A percentile compares a stretch with the other conserved stretches of the same genome.
Conservation (phyloP, 2,888 invertebrate species). For the Sarcophaga carnaria region DNA sequence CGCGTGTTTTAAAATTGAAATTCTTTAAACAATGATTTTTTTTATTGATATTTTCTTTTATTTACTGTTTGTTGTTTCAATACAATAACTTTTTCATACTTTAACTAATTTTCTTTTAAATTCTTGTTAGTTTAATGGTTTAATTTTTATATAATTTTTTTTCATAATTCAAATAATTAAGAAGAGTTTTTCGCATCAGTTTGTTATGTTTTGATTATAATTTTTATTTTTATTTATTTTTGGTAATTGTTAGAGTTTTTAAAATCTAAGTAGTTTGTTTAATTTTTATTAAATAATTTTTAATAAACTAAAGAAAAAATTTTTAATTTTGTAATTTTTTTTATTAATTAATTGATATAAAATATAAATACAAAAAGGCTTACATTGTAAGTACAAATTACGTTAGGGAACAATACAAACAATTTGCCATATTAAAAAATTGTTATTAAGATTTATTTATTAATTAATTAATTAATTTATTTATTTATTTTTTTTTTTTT, state of each 20-base stretch:
- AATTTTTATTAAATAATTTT: too few relatives aligned
- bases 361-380: constrained; percentile 51
- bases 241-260: not conserved
- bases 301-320: too few relatives aligned
- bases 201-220: not conserved
- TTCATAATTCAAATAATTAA: not conserved
- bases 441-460: not conserved
- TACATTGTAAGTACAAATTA: constrained; percentile 68
- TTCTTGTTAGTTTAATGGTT: not conserved
- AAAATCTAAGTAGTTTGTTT: not conserved
- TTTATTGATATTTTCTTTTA: not conserved
- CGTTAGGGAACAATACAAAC: constrained; percentile 42
- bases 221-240: not conserved
- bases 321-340: not conserved
- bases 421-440: constrained; percentile 1
- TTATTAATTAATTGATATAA: not conserved
- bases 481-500: not conserved
- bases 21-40: not conserved
- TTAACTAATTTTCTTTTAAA: not conserved
- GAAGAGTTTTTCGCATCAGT: not conserved
- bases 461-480: constrained; percentile 28
- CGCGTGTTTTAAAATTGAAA: not conserved
- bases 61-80: not conserved
- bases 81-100: not conserved
- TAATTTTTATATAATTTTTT: not conserved